phyloP scores from a whole-genome alignment of 2,113 vertebrate genomes.

The Columba livia region DNA sequence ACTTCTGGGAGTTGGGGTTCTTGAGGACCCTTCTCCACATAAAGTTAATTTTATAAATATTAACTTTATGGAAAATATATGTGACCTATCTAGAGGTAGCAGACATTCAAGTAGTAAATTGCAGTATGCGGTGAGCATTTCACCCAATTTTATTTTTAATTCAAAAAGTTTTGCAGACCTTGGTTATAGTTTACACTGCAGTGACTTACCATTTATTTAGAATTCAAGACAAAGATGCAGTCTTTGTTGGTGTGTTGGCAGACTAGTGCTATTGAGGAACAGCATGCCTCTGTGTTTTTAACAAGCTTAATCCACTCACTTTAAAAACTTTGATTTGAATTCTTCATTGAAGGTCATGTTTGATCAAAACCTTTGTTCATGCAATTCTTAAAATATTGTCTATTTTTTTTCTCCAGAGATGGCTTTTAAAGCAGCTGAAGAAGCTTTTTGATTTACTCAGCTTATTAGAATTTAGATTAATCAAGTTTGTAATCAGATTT shows the following conservation, averaged over 20 bases:
- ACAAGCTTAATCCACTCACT: not conserved
- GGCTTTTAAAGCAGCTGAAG: conserved; percentile 53
- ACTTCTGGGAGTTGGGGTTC: not conserved
- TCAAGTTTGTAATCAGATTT: conserved; percentile 76
- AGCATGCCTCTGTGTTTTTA: not conserved
- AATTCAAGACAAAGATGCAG: not conserved
- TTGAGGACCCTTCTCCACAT: not conserved
- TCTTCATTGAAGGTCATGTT: not conserved
- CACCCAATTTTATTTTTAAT: not conserved
- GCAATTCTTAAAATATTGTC: not conserved
- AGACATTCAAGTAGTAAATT: not conserved
- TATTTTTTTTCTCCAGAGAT: not conserved
- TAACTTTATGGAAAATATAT: not conserved
- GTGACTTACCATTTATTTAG: not conserved
- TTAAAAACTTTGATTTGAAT: not conserved
- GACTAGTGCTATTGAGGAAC: not conserved
- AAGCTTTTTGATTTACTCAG: conserved; percentile 33
- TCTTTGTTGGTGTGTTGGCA: not conserved
- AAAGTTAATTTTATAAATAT: not conserved
- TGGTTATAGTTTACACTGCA: not conserved
- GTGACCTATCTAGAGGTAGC: not conserved
- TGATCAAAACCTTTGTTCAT: conserved; percentile 45
- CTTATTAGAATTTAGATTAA: conserved; percentile 67
- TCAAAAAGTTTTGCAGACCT: not conserved
- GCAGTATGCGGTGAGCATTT: not conserved